Evolutionary conservation across 2,113 vertebrate species (phyloP).

Genomic region (Scatophagus argus): DNA sequence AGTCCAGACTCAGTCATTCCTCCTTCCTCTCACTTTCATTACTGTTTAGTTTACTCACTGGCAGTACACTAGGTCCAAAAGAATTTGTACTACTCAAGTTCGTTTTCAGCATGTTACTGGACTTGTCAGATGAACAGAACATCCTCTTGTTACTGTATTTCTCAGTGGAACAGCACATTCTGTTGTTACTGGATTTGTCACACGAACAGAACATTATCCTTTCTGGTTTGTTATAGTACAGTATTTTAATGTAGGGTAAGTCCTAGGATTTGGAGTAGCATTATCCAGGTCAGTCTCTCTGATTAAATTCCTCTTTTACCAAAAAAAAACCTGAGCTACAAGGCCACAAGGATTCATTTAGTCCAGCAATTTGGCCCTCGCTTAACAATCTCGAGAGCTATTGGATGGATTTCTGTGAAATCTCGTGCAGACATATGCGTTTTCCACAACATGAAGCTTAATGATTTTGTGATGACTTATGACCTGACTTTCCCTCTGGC

Average conservation of each 20-base stretch:
- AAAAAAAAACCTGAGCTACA: background rate
- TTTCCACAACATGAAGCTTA: background rate
- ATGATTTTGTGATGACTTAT: background rate
- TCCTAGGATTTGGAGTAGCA: background rate
- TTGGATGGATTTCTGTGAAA: background rate
- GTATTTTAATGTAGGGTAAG: background rate
- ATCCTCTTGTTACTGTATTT: constrained; percentile 27
- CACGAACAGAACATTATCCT: background rate
- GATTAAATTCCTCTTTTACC: constrained; percentile 3
- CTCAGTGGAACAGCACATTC: background rate
- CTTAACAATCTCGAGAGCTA: background rate
- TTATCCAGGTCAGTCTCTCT: background rate
- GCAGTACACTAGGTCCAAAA: constrained; percentile 43
- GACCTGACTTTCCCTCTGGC: background rate
- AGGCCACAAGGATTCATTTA: background rate
- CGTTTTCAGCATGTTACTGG: constrained; percentile 12
- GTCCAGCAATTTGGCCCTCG: background rate
- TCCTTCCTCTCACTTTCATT: constrained; percentile 61
- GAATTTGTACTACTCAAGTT: constrained; percentile 33
- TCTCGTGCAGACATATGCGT: background rate
- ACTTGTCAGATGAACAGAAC: constrained; percentile 42
- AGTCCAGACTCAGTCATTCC: constrained; percentile 75
- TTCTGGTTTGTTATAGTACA: background rate
- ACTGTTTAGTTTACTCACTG: constrained; percentile 67
- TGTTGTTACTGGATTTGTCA: constrained; percentile 15